Percentiles rank a stretch among this genome's conserved stretches.
Conservation (phyloP, 2,888 invertebrate genomes). For the Argynnis bischoffii region DNA sequence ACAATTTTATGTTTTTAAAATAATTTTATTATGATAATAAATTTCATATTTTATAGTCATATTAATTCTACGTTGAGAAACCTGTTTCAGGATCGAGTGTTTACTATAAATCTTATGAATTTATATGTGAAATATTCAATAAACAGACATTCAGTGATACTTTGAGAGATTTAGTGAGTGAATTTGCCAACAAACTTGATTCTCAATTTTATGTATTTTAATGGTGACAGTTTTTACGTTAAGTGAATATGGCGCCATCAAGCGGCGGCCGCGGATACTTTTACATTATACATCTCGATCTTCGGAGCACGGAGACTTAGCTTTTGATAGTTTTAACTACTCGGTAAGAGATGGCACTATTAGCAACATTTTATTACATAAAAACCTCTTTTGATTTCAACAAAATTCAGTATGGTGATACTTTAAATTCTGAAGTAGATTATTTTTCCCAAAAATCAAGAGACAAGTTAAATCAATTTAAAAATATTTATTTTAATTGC, state of each 20-base stretch:
- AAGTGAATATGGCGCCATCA: conserved; percentile 82
- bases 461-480: too few species aligned
- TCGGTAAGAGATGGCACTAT: conserved; percentile 78
- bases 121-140: conserved; percentile 22
- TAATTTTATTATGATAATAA: conserved; percentile 18
- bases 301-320: conserved; percentile 48
- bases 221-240: conserved; percentile 87
- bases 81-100: background rate
- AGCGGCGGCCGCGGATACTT: conserved; percentile 80
- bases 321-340: conserved; percentile 62
- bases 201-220: conserved; percentile 67
- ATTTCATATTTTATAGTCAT: conserved; percentile 9
- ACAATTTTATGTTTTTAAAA: conserved; percentile 6
- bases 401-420: too few species aligned
- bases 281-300: conserved; percentile 66
- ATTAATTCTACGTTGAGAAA: conserved; percentile 1
- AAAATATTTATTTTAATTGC: too few species aligned
- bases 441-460: too few species aligned
- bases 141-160: conserved; percentile 13
- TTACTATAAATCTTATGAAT: conserved; percentile 15
- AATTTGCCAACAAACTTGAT: conserved; percentile 34
- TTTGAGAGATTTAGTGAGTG: conserved; percentile 23
- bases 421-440: too few species aligned
- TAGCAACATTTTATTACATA: background rate
- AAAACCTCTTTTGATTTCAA: too few species aligned